Conservation (phyloP, 2,797 vertebrate species). For the Dryobates pubescens region DNA sequence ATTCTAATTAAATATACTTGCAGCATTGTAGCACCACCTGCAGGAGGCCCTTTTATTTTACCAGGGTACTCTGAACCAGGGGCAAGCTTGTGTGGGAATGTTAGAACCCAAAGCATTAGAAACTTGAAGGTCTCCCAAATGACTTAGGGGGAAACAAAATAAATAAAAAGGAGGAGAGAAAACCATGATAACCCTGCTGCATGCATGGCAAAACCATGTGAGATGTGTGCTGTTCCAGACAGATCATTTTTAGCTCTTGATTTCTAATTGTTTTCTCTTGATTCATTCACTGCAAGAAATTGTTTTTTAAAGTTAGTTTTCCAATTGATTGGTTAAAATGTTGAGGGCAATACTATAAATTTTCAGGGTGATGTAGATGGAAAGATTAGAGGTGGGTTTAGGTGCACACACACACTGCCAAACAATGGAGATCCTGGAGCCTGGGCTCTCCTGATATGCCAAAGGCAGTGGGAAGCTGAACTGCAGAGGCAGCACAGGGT, state of each 20-base stretch:
- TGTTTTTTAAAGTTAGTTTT: not conserved
- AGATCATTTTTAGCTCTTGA: not conserved
- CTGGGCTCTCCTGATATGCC: not conserved
- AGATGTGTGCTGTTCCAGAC: not conserved
- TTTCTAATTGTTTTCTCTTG: not conserved
- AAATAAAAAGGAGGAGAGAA: not conserved
- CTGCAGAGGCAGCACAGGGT: not conserved
- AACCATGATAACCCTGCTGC: not conserved
- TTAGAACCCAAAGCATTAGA: not conserved
- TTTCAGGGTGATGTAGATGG: not conserved
- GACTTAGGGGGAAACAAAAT: not conserved
- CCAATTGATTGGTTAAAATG: not conserved
- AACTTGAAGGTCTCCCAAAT: not conserved
- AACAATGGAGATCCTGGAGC: not conserved
- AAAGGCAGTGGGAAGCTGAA: not conserved
- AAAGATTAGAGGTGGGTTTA: not conserved
- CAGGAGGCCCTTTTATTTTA: constrained; percentile 69
- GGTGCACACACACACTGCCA: accelerated
- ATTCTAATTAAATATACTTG: constrained; percentile 56
- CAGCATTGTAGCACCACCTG: constrained; percentile 80
- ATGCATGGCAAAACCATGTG: not conserved
- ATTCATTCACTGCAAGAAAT: not conserved
- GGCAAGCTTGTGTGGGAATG: not conserved
- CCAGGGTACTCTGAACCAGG: not conserved
- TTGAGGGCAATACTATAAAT: not conserved